A percentile compares a stretch with the other conserved stretches of the same genome.
phyloP scores from a whole-genome alignment of 2,113 vertebrate species.

The Mellivora capensis region DNA sequence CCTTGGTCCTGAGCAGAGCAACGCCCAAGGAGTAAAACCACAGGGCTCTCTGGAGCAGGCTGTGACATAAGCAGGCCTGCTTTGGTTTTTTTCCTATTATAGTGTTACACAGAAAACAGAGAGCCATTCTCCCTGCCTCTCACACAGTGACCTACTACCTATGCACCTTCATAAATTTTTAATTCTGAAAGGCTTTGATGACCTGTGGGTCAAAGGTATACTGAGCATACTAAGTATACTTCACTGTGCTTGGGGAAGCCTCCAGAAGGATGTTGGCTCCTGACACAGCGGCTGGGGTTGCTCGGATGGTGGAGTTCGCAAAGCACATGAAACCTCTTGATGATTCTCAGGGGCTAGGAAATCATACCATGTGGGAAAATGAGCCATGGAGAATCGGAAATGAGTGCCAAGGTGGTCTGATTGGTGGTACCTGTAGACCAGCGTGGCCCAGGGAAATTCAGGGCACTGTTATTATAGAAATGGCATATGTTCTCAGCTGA shows the following conservation, averaged over 20 bases:
- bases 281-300: not conserved
- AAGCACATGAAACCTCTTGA: not conserved
- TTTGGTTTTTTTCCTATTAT: not conserved
- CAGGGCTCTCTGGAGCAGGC: not conserved
- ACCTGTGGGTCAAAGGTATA: not conserved
- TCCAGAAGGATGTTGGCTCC: not conserved
- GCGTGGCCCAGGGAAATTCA: not conserved
- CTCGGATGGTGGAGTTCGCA: not conserved
- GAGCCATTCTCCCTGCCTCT: not conserved
- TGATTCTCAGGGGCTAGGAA: not conserved
- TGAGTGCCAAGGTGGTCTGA: not conserved
- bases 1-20: not conserved
- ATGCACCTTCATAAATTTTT: not conserved
- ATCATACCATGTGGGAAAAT: not conserved
- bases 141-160: not conserved
- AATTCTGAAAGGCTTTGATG: not conserved
- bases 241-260: fast-evolving
- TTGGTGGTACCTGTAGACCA: not conserved
- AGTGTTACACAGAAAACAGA: not conserved
- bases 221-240: not conserved
- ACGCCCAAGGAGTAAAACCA: not conserved
- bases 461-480: not conserved
- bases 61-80: not conserved
- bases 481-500: not conserved
- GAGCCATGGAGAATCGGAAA: not conserved